These are phyloP conservation scores for Tachina fera DNA, from an alignment of 2,888 invertebrate genomes.

Conservation along the genomic window DNA sequence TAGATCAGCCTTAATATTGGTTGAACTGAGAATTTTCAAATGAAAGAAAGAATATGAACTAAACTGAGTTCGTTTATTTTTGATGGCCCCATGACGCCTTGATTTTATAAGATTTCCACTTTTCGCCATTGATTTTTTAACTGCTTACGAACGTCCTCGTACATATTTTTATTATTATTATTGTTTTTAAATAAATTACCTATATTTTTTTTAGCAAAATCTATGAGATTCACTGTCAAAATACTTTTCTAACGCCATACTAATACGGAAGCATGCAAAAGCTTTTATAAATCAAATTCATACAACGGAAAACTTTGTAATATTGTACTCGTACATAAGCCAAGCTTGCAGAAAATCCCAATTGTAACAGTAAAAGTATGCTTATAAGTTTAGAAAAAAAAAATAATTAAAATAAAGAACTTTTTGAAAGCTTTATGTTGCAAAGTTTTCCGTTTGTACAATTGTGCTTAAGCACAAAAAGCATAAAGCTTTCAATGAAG, in stretches of 20 bases:
- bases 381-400: not conserved
- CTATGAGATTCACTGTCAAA: conserved; percentile 69
- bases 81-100: too few relatives aligned
- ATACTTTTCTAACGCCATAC: conserved; percentile 60
- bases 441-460: conserved; percentile 71
- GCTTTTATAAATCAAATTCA: conserved; percentile 6
- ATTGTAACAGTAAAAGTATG: conserved; percentile 36
- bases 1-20: too few relatives aligned
- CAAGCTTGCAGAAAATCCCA: not conserved
- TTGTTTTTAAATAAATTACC: not conserved
- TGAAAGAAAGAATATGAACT: too few relatives aligned
- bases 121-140: too few relatives aligned
- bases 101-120: too few relatives aligned
- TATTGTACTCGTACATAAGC: not conserved
- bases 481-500: conserved; percentile 71
- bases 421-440: conserved; percentile 60
- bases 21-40: too few relatives aligned
- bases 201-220: conserved; percentile 69
- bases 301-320: conserved; percentile 69
- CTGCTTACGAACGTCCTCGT: too few relatives aligned
- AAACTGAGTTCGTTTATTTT: too few relatives aligned
- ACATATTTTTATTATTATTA: not conserved
- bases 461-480: conserved; percentile 1
- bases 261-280: conserved; percentile 43
- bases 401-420: not conserved